Evolutionary conservation across 1,140 invertebrate genomes (phyloP), one percentile per base, ranked within the genome.

Genomic region (Drosophila varians): DNA sequence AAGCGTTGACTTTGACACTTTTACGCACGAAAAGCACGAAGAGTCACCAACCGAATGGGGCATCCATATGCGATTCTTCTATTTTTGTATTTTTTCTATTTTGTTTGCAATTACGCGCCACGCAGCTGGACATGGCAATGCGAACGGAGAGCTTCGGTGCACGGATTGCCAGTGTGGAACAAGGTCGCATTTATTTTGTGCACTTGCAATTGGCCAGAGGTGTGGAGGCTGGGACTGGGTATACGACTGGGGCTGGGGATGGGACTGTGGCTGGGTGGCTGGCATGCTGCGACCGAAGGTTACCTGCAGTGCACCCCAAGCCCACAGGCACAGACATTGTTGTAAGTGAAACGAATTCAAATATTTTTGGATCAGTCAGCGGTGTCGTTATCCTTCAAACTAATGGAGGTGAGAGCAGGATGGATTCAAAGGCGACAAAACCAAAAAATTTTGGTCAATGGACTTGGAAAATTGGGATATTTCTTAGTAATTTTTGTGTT

Each of bases 171-270:
- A 82, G 82, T 86, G 82, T 86, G 79, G 82, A 74, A 86, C 82
- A 86, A 86, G 82, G 82, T 86, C 82, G 82, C 77, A 60, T 82
- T 88, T 88, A 86, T 86, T 82, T 66, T 77, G 77, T 86, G 73
- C 80, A 74, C 57, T 74, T 70, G 66, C 79, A 84, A 84, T 87
- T 79, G 82, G 82, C 55, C 52, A 69, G 76, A 47, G 75, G 53
- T 54, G 38, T 54, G 51, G 45, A 12, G 31, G 2, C 8, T 8
- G 14, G n/a, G n/a, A n/a, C n/a, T n/a, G n/a, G n/a, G n/a, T n/a
- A n/a, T n/a, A n/a, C n/a, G n/a, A n/a, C n/a, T 4, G 9, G 7
- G 31, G 51, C 14, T 25, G 2, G 11, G n/a, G 16, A 28, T 26
- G 11, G 11, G 38, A 5, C 12, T n/a, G 12, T n/a, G n/a, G n/a